A percentile compares a stretch with the other conserved stretches of the same genome.
phyloP scores from a whole-genome alignment of 2,113 vertebrate genomes.

The Chaetodon trifascialis region DNA sequence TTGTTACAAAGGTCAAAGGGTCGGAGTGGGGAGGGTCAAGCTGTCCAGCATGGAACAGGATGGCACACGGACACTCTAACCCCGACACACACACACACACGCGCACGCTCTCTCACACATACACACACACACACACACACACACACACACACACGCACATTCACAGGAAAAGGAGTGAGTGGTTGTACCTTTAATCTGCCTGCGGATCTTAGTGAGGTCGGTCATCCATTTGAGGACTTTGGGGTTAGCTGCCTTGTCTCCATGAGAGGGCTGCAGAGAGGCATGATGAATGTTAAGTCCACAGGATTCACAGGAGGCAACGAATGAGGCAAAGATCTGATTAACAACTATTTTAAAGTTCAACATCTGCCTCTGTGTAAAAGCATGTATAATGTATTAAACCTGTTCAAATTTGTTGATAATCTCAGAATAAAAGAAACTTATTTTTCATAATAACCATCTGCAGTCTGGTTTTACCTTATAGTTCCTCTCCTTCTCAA shows the following conservation, averaged over 20 bases:
- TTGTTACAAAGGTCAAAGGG: constrained; percentile 54
- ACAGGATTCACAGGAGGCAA: too few species aligned
- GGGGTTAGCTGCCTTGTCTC: constrained; percentile 96
- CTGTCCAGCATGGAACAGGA: constrained; percentile 64
- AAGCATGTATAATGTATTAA: too few species aligned
- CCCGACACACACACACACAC: constrained; percentile 29
- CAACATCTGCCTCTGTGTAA: too few species aligned
- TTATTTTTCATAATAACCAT: too few species aligned
- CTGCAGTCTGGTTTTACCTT: constrained; percentile 82
- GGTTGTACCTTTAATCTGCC: constrained; percentile 96
- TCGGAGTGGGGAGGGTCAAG: constrained; percentile 52
- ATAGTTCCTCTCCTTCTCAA: constrained; percentile 95
- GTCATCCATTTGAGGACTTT: constrained; percentile 99
- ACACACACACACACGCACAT: constrained; percentile 31
- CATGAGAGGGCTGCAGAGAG: constrained; percentile 91
- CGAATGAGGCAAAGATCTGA: background rate
- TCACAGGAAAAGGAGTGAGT: background rate
- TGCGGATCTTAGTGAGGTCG: constrained; percentile 95
- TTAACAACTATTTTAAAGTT: too few species aligned
- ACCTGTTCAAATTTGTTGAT: background rate
- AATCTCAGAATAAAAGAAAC: background rate
- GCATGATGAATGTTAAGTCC: constrained; percentile 13
- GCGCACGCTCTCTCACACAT: too few species aligned
- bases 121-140: constrained; percentile 38
- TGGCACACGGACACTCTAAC: constrained; percentile 62